These are phyloP conservation scores for Mus spretus DNA, from an alignment of 2,797 vertebrate genomes.

Conservation along the genomic window DNA sequence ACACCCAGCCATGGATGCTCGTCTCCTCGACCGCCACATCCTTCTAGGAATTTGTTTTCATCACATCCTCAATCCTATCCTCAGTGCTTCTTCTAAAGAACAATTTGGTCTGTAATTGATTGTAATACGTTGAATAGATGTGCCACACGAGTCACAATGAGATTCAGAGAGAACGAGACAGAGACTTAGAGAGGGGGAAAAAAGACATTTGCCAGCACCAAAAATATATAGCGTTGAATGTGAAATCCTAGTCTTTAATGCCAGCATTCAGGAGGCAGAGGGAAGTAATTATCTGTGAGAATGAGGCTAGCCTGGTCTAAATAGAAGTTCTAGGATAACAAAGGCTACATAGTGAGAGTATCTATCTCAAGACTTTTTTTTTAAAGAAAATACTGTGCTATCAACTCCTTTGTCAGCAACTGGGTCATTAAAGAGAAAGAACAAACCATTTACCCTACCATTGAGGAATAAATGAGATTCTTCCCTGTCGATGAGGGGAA, in stretches of 20 bases:
- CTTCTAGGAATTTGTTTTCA: slow-evolving; percentile 57
- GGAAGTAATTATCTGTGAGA: not conserved
- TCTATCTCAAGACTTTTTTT: not conserved
- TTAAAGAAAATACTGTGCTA: slow-evolving; percentile 57
- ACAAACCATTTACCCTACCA: slow-evolving; percentile 73
- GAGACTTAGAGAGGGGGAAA: not conserved
- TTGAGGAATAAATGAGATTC: slow-evolving; percentile 80
- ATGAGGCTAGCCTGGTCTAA: not conserved
- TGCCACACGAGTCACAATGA: slow-evolving; percentile 67
- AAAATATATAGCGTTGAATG: slow-evolving; percentile 51
- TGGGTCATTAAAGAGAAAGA: slow-evolving; percentile 77
- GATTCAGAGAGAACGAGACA: slow-evolving; percentile 16
- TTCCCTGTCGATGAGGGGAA: slow-evolving; percentile 66
- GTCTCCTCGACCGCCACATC: not conserved
- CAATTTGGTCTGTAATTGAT: slow-evolving; percentile 71
- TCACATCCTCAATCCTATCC: slow-evolving; percentile 51
- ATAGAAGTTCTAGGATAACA: not conserved
- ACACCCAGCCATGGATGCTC: not conserved
- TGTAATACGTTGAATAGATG: slow-evolving; percentile 73
- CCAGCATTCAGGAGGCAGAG: not conserved
- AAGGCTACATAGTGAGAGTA: not conserved
- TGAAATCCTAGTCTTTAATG: not conserved
- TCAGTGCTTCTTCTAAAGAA: slow-evolving; percentile 68
- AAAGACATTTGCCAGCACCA: slow-evolving; percentile 61
- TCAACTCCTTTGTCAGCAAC: slow-evolving; percentile 75